A percentile compares a stretch with the other conserved stretches of the same genome.
Conservation (phyloP, 2,113 vertebrate genomes). For the Nesospiza acunhae region DNA sequence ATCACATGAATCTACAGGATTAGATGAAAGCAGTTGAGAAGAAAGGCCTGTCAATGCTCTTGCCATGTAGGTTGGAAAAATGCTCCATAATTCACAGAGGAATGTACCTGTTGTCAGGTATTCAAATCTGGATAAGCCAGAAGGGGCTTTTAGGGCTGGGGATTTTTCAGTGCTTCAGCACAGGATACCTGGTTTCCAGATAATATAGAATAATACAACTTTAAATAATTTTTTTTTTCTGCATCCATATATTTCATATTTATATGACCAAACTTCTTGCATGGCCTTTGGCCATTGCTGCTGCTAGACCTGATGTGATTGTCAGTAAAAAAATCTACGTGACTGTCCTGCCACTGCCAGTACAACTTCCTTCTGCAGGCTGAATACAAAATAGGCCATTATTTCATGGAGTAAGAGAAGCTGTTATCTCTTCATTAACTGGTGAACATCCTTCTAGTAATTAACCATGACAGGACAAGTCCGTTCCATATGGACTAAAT, state of each 20-base stretch:
- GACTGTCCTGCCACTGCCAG: not conserved
- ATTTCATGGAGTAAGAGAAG: not conserved
- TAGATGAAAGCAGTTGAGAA: not conserved
- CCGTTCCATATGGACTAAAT: conserved; percentile 20
- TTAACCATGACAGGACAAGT: conserved; percentile 42
- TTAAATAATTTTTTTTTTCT: not conserved
- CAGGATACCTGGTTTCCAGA: not conserved
- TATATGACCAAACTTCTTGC: not conserved
- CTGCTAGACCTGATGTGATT: not conserved
- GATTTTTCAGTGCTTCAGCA: not conserved
- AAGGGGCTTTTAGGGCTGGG: not conserved
- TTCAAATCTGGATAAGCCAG: not conserved
- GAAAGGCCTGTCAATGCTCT: not conserved
- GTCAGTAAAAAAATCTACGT: not conserved
- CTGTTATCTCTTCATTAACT: conserved; percentile 43
- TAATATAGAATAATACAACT: not conserved
- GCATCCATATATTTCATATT: not conserved
- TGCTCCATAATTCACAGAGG: not conserved
- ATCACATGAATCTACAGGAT: not conserved
- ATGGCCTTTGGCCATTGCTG: not conserved
- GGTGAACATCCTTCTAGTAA: conserved; percentile 30
- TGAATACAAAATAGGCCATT: conserved; percentile 16
- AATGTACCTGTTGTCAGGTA: not conserved
- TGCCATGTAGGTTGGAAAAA: not conserved
- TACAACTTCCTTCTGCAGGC: not conserved